These are phyloP conservation scores for Notarius quadriscutis DNA, from an alignment of 2,113 vertebrate genomes.

Conservation along the genomic window DNA sequence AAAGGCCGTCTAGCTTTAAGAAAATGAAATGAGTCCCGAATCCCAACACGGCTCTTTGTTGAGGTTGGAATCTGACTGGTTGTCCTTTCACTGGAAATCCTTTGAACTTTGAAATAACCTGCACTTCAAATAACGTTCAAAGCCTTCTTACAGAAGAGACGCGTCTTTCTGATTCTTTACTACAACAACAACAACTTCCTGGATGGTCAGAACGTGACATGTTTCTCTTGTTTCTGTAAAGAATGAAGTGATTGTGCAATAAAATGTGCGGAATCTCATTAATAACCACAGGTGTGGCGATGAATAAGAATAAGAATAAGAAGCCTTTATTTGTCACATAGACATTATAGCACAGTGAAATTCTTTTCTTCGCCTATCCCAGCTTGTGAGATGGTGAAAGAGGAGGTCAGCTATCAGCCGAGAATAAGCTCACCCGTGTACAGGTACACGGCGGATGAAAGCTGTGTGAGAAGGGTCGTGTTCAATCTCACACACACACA, in stretches of 20 bases:
- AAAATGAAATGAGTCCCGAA: too few species aligned
- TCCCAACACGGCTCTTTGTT: not conserved
- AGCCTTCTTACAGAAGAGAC: not conserved
- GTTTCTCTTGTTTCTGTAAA: not conserved
- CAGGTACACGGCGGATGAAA: not conserved
- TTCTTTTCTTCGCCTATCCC: too few species aligned
- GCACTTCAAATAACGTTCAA: conserved; percentile 8
- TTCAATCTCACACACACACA: conserved; percentile 3
- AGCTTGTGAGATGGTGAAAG: too few species aligned
- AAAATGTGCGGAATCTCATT: conserved; percentile 34
- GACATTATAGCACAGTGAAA: too few species aligned
- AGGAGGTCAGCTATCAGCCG: conserved; percentile 20
- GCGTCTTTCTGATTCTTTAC: not conserved
- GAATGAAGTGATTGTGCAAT: conserved; percentile 9
- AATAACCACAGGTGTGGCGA: not conserved
- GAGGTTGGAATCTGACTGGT: not conserved
- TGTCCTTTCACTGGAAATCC: not conserved
- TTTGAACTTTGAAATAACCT: not conserved
- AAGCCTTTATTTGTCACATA: too few species aligned
- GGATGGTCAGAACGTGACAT: conserved; percentile 11
- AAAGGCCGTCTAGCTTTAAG: too few species aligned
- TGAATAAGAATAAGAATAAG: too few species aligned
- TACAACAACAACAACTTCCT: conserved; percentile 10
- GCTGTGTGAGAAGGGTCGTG: not conserved
- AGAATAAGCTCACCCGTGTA: conserved; percentile 18